Evolutionary conservation across 2,797 vertebrate species (phyloP).

Genomic region (Crypturellus tataupa): DNA sequence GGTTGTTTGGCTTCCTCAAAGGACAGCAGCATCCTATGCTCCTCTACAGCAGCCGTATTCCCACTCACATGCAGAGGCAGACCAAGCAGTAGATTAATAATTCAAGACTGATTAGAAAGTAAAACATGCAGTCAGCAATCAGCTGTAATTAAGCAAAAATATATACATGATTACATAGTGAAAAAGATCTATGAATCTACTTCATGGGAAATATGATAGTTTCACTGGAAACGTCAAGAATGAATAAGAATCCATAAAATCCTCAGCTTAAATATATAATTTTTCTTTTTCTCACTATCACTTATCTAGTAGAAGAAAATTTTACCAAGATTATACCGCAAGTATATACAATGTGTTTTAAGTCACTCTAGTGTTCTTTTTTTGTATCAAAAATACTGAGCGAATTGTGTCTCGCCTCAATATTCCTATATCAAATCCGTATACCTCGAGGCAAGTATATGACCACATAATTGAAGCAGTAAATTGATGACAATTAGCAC

Average conservation of each 20-base stretch:
- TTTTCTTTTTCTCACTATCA: neutral
- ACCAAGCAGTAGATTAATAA: slow-evolving; percentile 61
- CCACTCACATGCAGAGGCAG: neutral
- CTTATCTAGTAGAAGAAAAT: neutral
- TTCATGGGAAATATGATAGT: neutral
- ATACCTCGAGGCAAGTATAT: slow-evolving; percentile 52
- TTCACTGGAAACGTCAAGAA: neutral
- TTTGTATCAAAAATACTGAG: neutral
- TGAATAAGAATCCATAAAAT: neutral
- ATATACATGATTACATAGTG: neutral
- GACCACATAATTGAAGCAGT: slow-evolving; percentile 65
- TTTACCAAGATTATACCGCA: neutral
- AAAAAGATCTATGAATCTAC: neutral
- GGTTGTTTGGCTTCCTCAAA: slow-evolving; percentile 33
- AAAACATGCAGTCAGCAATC: slow-evolving; percentile 38
- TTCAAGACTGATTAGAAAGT: slow-evolving; percentile 50
- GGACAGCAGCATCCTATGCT: slow-evolving; percentile 10
- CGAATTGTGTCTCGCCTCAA: neutral
- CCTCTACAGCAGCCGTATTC: slow-evolving; percentile 22
- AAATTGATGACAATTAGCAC: slow-evolving; percentile 74
- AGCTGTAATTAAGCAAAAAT: slow-evolving; percentile 32
- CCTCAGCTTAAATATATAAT: neutral
- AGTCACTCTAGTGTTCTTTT: neutral
- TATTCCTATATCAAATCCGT: neutral
- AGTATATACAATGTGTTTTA: neutral